Evolutionary conservation across 1,140 invertebrate species (phyloP).

Genomic region (Megalopta genalis): DNA sequence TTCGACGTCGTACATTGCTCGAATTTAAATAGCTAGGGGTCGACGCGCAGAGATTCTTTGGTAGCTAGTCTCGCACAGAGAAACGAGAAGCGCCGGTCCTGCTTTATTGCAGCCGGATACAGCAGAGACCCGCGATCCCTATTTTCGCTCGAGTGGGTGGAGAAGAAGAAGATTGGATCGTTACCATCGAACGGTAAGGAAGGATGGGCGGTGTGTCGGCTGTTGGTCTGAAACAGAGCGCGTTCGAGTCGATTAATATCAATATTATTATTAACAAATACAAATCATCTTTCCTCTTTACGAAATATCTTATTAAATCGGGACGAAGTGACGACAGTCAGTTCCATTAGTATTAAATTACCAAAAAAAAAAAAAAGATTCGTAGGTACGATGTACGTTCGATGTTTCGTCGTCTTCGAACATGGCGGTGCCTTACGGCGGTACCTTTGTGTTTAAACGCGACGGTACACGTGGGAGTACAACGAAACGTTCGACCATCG

Average conservation of each 20-base stretch:
- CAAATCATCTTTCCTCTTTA: not conserved
- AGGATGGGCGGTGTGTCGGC: not conserved
- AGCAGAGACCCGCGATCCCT: not conserved
- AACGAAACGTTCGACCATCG: not conserved
- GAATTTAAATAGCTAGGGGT: not conserved
- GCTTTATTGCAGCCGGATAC: not conserved
- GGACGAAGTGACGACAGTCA: not conserved
- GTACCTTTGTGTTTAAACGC: constrained; percentile 13
- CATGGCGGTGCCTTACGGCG: too few relatives aligned
- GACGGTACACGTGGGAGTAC: not conserved
- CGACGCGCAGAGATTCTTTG: not conserved
- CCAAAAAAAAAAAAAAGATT: not conserved
- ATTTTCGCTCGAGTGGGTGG: not conserved
- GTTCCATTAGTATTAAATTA: not conserved
- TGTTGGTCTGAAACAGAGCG: not conserved
- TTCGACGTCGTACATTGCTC: too few relatives aligned
- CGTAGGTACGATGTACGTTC: not conserved
- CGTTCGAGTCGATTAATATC: not conserved
- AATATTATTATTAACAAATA: not conserved
- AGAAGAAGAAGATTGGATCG: too few relatives aligned
- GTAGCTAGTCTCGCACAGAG: not conserved
- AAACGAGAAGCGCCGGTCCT: constrained; percentile 12
- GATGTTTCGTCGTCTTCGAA: too few relatives aligned
- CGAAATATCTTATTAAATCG: not conserved
- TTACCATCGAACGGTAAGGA: not conserved